phyloP scores from a whole-genome alignment of 1,140 invertebrate species.

The Potamilus streckersoni region DNA sequence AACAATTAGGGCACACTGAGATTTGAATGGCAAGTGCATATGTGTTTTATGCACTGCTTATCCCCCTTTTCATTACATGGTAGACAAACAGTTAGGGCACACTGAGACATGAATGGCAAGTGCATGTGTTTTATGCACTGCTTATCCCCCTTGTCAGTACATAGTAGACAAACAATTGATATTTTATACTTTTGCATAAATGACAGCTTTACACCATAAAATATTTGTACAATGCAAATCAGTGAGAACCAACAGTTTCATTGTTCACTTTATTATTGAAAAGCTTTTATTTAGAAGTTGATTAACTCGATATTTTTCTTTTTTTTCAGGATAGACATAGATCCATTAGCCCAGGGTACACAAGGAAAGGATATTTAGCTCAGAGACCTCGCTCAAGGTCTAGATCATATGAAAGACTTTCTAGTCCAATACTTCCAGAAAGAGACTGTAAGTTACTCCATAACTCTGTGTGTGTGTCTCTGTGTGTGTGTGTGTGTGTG shows the following conservation, averaged over 20 bases:
- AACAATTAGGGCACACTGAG: too few species aligned
- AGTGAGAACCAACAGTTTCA: not conserved
- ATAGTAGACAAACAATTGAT: not conserved
- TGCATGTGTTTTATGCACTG: too few species aligned
- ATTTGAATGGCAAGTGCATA: too few species aligned
- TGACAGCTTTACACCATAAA: not conserved
- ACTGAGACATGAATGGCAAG: too few species aligned
- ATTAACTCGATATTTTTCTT: not conserved
- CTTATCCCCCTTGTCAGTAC: too few species aligned
- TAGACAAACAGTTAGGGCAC: too few species aligned
- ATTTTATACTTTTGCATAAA: not conserved
- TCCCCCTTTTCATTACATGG: too few species aligned
- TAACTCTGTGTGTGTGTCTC: not conserved
- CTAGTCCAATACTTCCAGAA: slow-evolving; percentile 41
- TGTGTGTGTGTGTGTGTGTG: too few species aligned
- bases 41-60: too few species aligned
- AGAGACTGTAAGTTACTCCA: slow-evolving; percentile 50
- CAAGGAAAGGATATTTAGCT: slow-evolving; percentile 41
- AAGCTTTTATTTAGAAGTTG: not conserved
- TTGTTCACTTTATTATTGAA: not conserved
- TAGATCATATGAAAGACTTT: slow-evolving; percentile 48
- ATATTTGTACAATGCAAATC: not conserved
- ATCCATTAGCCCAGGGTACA: slow-evolving; percentile 46
- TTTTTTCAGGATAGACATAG: slow-evolving; percentile 38
- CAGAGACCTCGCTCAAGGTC: slow-evolving; percentile 55